These are phyloP conservation scores for Trypoxylus dichotomus DNA, from an alignment of 1,140 invertebrate genomes.

Conservation along the genomic window DNA sequence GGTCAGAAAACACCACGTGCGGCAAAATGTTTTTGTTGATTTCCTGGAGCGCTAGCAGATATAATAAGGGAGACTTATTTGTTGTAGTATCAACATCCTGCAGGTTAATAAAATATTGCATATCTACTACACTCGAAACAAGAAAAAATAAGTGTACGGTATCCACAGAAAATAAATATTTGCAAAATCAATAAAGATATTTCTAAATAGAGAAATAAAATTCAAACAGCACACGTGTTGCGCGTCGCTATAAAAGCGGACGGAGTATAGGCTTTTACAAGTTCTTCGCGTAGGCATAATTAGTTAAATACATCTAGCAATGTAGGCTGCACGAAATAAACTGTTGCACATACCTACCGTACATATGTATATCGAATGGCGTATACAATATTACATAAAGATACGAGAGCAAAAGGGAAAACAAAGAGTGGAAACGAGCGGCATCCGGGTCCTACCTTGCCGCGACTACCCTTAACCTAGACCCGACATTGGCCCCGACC, in stretches of 20 bases:
- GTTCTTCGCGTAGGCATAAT: not conserved
- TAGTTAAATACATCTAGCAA: not conserved
- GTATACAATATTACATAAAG: not conserved
- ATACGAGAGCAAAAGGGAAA: constrained; percentile 11
- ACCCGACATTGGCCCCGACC: constrained; percentile 57
- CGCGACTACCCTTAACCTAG: constrained; percentile 54
- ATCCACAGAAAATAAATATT: not conserved
- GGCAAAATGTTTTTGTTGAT: too few species aligned
- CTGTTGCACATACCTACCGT: constrained; percentile 17
- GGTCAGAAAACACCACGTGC: too few species aligned
- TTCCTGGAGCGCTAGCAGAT: too few species aligned
- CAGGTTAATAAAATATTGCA: not conserved
- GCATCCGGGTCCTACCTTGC: constrained; percentile 40
- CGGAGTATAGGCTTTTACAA: not conserved
- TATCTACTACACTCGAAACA: not conserved
- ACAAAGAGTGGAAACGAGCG: constrained; percentile 10
- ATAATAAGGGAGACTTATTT: too few species aligned
- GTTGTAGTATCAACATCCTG: too few species aligned
- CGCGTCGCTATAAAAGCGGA: not conserved
- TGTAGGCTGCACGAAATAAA: not conserved
- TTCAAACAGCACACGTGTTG: constrained; percentile 7
- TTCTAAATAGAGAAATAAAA: not conserved
- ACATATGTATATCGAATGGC: not conserved
- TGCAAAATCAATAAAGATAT: not conserved
- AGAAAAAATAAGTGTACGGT: not conserved